Base-by-base conservation (phyloP, 2,888 invertebrate species). In the Agrotis ipsilon region DNA sequence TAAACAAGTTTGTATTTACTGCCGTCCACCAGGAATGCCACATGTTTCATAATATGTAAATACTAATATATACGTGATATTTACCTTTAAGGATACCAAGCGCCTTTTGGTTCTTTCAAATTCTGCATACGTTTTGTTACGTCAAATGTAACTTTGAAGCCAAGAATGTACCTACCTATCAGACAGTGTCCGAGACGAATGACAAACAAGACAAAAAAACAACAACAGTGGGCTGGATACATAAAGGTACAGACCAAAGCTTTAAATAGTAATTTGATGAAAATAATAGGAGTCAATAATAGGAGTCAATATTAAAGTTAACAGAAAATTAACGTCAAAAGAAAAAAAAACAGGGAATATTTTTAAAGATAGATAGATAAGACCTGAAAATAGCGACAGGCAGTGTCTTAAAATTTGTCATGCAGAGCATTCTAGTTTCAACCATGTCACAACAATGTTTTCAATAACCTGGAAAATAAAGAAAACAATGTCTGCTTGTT, bases 1-100 rank as follows among this genome's bases (percentile, higher is more conserved):
- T 55, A 62, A 79, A 66, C 71, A 82, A 59, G 83, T 82, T 73
- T 76, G 51, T 64, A 65, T 63, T 60, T 61, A 45, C n/a, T 21
- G 32, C 14, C 51, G 72, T 55, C 55, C 55, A 57, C 3, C 51
- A 69, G 68, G 61, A 82, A 72, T 76, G 55, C 27, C 6, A 49
- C 19, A 54, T 18, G 55, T 76, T 72, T 76, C 68, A 71, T 68
- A 66, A 71, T 64, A 60, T 67, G 54, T 58, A 69, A 71, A 71
- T 68, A 57, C 21, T 64, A 51, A 48, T n/a, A 14, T 21, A 43
- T n/a, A 59, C 55, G 46, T 60, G 48, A 57, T 32, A 49, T 39
- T 39, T 39, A 9, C 9, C 21, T 46, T 2, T 46, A 24, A 67
- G 46, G 54, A 62, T 52, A 51, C 39, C 18, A 52, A 60, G 63